Evolutionary conservation across 1,140 invertebrate species (phyloP), one percentile per base, ranked within the genome.

Genomic region (Atopsyche davidsoni): DNA sequence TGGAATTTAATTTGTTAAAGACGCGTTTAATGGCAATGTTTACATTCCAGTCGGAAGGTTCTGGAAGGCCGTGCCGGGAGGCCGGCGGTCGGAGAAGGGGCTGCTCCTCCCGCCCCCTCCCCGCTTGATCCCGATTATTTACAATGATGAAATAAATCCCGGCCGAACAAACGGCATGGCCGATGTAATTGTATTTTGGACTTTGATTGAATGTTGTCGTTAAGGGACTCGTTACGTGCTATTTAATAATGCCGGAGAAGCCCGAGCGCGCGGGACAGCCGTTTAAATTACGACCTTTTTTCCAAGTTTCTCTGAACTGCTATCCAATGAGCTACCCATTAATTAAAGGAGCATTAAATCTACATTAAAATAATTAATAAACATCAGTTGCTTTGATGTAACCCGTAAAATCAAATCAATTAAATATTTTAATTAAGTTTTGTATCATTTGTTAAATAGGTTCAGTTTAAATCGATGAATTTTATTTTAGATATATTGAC

Each of bases 1-100:
- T 28, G 56, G 51, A 58, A 58, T 58, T 58, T 58, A 58, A 58
- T 58, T 58, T 54, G 56, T 54, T 58, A 58, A 58, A 58, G 56
- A 58, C 47, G 48, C 47, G 51, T 48, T 51, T 58, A 58, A 58
- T 58, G 48, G 56, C 42, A 54, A 53, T 54, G 56, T 58, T 58
- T 58, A 58, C 56, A 58, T 58, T 58, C 51, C 56, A 34, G 43
- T 21, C 19, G 35, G 32, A 11, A 31, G 36, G 19, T 45, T 7
- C 17, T 18, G 18, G 45, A 47, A 23, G n/a, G 24, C 24, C 24
- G n/a, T 6, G 24, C 6, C 24, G 24, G 24, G 24, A n/a, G n/a
- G 6, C 24, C 24, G 24, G 24, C 24, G 6, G 24, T 6, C 3
- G 28, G 16, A 35, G 28, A 35, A 18, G 11, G 16, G 24, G 22